These are phyloP conservation scores for Cantharis rufa DNA, from an alignment of 2,888 invertebrate genomes.

Conservation along the genomic window DNA sequence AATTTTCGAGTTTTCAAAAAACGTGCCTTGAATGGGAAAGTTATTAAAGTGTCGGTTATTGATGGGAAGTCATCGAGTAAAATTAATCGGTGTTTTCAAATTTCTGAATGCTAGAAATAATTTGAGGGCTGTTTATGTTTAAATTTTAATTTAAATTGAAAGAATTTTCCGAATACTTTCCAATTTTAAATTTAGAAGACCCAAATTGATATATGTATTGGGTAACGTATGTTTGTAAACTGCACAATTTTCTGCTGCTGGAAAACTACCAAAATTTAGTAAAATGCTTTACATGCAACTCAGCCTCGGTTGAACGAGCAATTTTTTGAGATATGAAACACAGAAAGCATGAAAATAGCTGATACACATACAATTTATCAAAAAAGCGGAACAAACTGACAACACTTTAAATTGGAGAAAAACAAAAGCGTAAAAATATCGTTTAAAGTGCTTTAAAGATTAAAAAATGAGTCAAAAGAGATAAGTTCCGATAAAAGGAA, in stretches of 20 bases:
- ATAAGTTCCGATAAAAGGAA: not conserved
- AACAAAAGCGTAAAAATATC: not conserved
- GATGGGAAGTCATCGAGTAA: not conserved
- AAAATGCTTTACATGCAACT: not conserved
- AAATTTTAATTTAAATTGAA: not conserved
- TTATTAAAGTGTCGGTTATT: not conserved
- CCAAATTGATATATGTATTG: not conserved
- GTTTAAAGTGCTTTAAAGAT: not conserved
- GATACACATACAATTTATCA: not conserved
- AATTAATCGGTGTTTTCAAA: not conserved
- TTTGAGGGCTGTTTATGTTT: not conserved
- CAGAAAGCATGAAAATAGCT: not conserved
- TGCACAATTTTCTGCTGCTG: not conserved
- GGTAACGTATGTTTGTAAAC: not conserved
- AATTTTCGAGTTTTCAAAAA: not conserved
- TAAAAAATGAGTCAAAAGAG: not conserved
- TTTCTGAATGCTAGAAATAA: not conserved
- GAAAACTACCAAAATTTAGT: not conserved
- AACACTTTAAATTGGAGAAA: not conserved
- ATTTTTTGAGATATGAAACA: not conserved
- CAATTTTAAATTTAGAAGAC: not conserved
- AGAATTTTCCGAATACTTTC: not conserved
- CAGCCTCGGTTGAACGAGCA: not conserved
- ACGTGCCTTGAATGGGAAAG: not conserved
- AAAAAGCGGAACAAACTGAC: not conserved